Base-by-base conservation (phyloP, 2,888 invertebrate species). In the Palloptera scutellata region DNA sequence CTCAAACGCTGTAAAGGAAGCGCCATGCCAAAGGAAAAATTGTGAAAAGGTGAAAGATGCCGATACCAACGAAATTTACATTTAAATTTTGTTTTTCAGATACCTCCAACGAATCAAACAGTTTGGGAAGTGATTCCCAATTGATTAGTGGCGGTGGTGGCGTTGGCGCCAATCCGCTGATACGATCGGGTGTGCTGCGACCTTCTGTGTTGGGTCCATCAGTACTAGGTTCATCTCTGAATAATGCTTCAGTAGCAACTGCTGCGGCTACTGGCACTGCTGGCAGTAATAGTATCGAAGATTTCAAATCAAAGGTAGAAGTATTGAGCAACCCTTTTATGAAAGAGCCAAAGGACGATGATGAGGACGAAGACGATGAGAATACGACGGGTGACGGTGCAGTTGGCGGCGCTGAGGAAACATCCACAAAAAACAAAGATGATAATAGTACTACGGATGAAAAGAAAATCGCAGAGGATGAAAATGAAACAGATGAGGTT, bases 91-190 rank as follows among this genome's bases (percentile, higher is more conserved):
- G 43, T 40, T n/a, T 73, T 77, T 45, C 72, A 83, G 84, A 83
- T 79, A 83, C 81, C 70, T 83, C 83, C 52, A 81, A 80, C 67
- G 84, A 84, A 76, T 78, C 82, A 61, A 82, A 83, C 71, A 83
- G 82, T 67, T 75, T 80, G 72, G 78, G 79, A 68, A 80, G 81
- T 69, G 76, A 78, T 62, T 77, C 77, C 10, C 73, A 77, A 45
- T 59, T 83, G 64, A 83, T 83, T 61, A 79, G 79, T 53, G 81
- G 83, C 9, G 80, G 79, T 62, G 71, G 71, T 30, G 64, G 66
- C 11, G 30, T 2, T 30, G 75, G 73, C 58, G 72, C 69, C 8
- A 75, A 73, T 71, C 73, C 74, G 30, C 54, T 75, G 15, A 43
- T 75, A 53, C 74, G 76, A 66, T 77, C 82, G 42, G 82, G 83